phyloP scores from a whole-genome alignment of 2,888 invertebrate species.

The Trichogramma dendrolimi region DNA sequence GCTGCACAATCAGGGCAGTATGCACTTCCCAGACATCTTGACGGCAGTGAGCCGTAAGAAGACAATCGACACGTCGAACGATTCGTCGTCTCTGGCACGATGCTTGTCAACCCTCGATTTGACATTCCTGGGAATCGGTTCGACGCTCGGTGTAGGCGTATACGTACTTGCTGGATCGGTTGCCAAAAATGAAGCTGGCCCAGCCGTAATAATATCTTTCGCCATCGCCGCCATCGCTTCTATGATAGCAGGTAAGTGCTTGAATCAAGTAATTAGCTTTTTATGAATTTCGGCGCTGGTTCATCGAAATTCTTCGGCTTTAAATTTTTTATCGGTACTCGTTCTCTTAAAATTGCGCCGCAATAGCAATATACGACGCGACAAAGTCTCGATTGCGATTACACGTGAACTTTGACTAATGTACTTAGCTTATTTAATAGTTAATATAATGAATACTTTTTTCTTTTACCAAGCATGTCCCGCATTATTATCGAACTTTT shows the following conservation, averaged over 20 bases:
- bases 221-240: slow-evolving; percentile 88
- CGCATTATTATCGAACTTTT: too few species aligned
- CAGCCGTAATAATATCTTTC: slow-evolving; percentile 81
- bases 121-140: slow-evolving; percentile 77
- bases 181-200: slow-evolving; percentile 76
- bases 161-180: slow-evolving; percentile 86
- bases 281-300: neutral
- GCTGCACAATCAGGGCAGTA: slow-evolving; percentile 22
- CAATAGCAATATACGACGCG: too few species aligned
- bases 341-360: neutral
- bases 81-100: slow-evolving; percentile 56
- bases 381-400: too few species aligned
- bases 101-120: slow-evolving; percentile 78
- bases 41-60: slow-evolving; percentile 41
- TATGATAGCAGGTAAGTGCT: slow-evolving; percentile 71
- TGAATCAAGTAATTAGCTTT: neutral
- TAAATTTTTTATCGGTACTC: neutral
- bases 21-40: slow-evolving; percentile 29
- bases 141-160: slow-evolving; percentile 84
- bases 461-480: too few species aligned
- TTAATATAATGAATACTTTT: too few species aligned
- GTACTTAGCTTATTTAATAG: too few species aligned
- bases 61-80: slow-evolving; percentile 23
- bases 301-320: neutral
- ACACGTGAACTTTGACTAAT: too few species aligned